phyloP scores from a whole-genome alignment of 2,113 vertebrate species.

The Plectropomus leopardus region DNA sequence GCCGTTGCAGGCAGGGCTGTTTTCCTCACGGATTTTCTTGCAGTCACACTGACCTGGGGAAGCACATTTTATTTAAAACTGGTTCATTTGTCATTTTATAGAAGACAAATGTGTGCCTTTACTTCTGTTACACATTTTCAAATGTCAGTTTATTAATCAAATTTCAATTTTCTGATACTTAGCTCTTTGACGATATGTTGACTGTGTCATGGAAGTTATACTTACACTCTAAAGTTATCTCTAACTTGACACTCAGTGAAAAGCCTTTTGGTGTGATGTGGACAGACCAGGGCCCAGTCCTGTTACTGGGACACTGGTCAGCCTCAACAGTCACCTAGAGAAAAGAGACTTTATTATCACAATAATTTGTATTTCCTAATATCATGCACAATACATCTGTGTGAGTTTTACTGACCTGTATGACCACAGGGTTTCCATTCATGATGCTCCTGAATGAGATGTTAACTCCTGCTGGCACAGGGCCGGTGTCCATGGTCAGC shows the following conservation, averaged over 20 bases:
- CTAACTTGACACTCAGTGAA: conserved; percentile 43
- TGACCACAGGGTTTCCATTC: not conserved
- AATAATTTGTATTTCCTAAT: not conserved
- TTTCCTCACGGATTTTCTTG: conserved; percentile 32
- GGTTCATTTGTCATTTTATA: not conserved
- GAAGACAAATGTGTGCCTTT: not conserved
- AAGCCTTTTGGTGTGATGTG: conserved; percentile 55
- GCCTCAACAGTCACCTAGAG: conserved; percentile 57
- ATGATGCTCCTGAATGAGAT: conserved; percentile 40
- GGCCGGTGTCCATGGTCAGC: conserved; percentile 32
- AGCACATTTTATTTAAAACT: not conserved
- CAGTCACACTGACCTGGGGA: conserved; percentile 66
- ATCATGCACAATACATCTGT: not conserved
- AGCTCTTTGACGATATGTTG: not conserved
- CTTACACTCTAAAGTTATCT: conserved; percentile 63
- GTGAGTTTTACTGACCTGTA: conserved; percentile 42
- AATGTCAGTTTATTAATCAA: too few species aligned
- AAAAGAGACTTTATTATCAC: not conserved
- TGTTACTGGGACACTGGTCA: conserved; percentile 49
- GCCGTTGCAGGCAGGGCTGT: conserved; percentile 49
- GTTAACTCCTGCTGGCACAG: conserved; percentile 46
- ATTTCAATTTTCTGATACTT: not conserved
- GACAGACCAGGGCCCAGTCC: conserved; percentile 56
- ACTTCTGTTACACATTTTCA: not conserved
- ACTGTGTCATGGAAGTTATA: not conserved